Evolutionary conservation across 2,888 invertebrate genomes (phyloP), one percentile per base, ranked within the genome.

Genomic region (Seira ritae): DNA sequence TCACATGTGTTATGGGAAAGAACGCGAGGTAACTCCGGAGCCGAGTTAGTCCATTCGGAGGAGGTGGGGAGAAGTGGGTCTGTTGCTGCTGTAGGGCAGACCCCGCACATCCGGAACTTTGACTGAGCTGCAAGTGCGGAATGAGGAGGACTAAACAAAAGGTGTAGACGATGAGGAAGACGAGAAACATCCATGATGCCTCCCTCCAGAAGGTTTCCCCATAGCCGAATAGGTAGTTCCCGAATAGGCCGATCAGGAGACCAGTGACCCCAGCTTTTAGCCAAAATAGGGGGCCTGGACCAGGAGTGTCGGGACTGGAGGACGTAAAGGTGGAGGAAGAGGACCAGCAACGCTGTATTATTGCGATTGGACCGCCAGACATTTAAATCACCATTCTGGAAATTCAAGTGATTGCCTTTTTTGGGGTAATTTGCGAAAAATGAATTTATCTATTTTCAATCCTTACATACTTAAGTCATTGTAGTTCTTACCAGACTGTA

Each of bases 1-100:
- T 62, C 31, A 89, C 84, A 71, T 87, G 85, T n/a, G 85, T 86
- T 3, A 89, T 84, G 0, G 89, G 88, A 55, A 89, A 86, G 69
- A 89, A 88, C 24, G 87, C 85, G 42, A 89, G 80, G 22, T 87
- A 87, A 68, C 85, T 88, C 0, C 83, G 82, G n/a, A 88, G 80
- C 20, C 87, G 65, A 2, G 84, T 77, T 4, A 87, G 67, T 15
- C 85, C 83, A 37, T 68, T 75, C 0, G 85, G 80, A 24, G 71
- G 72, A 17, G 77, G 74, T 1, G 85, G 80, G 37, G 50, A 62
- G 65, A 74, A 70, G 1, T 62, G 62, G n/a, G 2, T 20, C 8
- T 31, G 31, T 31, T n/a, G n/a, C n/a, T n/a, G n/a, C n/a, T n/a
- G n/a, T n/a, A n/a, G n/a, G n/a, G n/a, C n/a, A n/a, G n/a, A n/a